Base-by-base conservation (phyloP, 2,888 invertebrate species). In the Eupeodes luniger region DNA sequence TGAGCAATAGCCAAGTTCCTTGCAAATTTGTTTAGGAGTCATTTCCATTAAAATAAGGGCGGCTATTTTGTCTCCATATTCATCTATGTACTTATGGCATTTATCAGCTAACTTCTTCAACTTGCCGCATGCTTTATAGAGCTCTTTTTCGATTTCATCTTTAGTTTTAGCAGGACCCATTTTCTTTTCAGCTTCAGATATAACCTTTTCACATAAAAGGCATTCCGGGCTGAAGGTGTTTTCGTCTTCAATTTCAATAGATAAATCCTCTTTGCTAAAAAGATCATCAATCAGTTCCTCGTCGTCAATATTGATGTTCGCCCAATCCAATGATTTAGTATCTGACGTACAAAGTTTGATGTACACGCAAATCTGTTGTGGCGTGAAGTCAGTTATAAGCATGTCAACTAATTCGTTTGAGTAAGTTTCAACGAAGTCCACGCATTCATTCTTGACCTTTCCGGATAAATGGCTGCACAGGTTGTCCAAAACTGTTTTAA, bases 361-460 rank as follows among this genome's bases (percentile, higher is more conserved):
- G 90, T 95, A 96, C 0, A 95, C 95, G 91, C 98, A 98, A 57
- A 98, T 95, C 94, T 98, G 96, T 90, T 96, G 94, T 0, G 96
- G 95, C 72, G 95, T 95, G 90, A 98, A 95, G 91, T 98, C 96
- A 16, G 96, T 96, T 3, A 97, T 93, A 14, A 98, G 92, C 96
- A 97, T 96, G 90, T 98, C 96, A 10, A 98, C 94, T 40, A 98
- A 94, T 91, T 97, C 96, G 67, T 96, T 95, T 10, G 96, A 95
- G 93, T 98, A 98, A 0, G 95, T 95, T 89, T 96, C 94, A 0
- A 98, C 96, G 90, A 98, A 97, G 91, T 96, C 95, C 0, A 95
- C 93, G 92, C 98, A 98, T 92, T 97, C 95, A 0, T 93, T 92
- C 34, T 94, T 94, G 11, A 97, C 93, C 88, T 95, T 95, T 0